phyloP scores from a whole-genome alignment of 35 echinoderm and acorn worm genomes.

The Stichopus chloronotus region DNA sequence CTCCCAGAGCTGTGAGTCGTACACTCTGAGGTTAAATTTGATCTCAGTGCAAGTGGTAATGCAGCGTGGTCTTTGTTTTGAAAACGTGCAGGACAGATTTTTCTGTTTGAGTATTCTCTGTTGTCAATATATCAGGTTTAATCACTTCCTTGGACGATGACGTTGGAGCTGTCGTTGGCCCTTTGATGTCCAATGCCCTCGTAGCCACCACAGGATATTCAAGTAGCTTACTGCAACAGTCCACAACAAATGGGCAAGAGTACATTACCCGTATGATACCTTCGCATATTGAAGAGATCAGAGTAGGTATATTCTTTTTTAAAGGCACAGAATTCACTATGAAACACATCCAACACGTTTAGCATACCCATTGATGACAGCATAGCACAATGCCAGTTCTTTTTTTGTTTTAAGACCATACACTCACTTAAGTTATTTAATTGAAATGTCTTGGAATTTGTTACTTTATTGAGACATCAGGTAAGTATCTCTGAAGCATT shows the following conservation, averaged over 20 bases:
- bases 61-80: too few relatives aligned
- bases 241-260: neutral
- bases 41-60: too few relatives aligned
- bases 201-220: constrained; percentile 15
- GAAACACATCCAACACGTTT: neutral
- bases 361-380: neutral
- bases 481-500: too few relatives aligned
- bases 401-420: neutral
- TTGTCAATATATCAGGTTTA: neutral
- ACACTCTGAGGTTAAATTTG: too few relatives aligned
- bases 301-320: neutral
- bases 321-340: neutral
- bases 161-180: neutral
- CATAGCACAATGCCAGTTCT: neutral
- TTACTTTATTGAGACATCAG: too few relatives aligned
- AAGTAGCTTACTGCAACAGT: neutral
- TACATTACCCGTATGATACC: neutral
- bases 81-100: too few relatives aligned
- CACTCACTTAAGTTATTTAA: too few relatives aligned
- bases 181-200: neutral
- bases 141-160: constrained; percentile 17
- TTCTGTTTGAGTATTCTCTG: neutral
- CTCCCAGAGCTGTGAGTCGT: too few relatives aligned
- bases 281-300: neutral
- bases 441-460: too few relatives aligned